Percentiles rank a stretch among this genome's conserved stretches.
Conservation (phyloP, 1,140 invertebrate species). For the Plodia interpunctella region DNA sequence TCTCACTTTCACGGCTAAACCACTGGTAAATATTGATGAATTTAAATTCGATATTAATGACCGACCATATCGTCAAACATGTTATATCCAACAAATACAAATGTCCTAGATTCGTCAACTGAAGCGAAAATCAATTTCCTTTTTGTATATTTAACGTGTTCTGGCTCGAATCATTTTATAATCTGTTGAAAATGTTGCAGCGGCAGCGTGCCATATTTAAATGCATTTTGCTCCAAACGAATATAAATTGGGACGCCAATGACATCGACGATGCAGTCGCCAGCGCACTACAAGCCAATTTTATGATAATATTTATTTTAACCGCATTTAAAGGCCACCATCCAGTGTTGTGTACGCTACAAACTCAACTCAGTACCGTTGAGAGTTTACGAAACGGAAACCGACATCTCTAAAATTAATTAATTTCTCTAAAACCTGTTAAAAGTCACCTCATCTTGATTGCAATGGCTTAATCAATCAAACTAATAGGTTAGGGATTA, state of each 20-base stretch:
- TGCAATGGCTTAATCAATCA: too few relatives aligned
- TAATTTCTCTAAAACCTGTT: neutral
- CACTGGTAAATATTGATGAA: too few relatives aligned
- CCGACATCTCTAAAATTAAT: neutral
- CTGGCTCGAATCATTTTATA: neutral
- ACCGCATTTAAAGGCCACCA: neutral
- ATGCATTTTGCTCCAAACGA: slow-evolving; percentile 5
- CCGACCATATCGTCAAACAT: too few relatives aligned
- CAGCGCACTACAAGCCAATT: neutral
- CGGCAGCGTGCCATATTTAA: slow-evolving; percentile 1
- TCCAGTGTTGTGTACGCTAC: neutral
- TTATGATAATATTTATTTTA: slow-evolving; percentile 7
- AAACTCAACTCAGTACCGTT: neutral
- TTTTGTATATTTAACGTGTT: neutral
- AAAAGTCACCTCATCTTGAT: too few relatives aligned
- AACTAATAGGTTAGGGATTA: too few relatives aligned
- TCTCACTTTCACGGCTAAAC: too few relatives aligned
- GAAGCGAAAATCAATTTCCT: neutral
- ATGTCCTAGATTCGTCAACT: neutral
- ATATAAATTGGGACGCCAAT: slow-evolving; percentile 6
- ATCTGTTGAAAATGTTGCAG: neutral
- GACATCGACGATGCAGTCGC: neutral
- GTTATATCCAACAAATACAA: neutral
- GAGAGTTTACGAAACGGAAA: too few relatives aligned
- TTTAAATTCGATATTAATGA: too few relatives aligned